These are phyloP conservation scores for Halocynthia roretzi DNA, from an alignment of 23 tunicate species.

Conservation along the genomic window DNA sequence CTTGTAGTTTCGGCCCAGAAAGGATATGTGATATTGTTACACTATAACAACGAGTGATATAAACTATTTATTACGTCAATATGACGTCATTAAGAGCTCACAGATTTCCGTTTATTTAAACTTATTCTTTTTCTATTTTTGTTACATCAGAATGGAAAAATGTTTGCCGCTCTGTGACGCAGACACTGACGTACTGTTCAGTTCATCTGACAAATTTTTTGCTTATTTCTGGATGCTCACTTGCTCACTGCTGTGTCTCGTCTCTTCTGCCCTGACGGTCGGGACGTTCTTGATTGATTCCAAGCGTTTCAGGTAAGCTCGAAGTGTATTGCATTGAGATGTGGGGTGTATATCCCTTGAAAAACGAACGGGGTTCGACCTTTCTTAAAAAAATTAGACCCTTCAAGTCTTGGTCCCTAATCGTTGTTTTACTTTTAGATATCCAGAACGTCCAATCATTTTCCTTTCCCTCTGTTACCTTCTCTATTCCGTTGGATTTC, in stretches of 20 bases:
- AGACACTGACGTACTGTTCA: slow-evolving; percentile 57
- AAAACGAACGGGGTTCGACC: no score
- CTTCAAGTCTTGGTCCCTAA: no score
- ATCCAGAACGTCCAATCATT: slow-evolving; percentile 76
- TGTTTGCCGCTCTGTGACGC: slow-evolving; percentile 63
- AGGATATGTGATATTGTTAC: neutral
- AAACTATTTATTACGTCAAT: neutral
- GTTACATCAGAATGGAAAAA: slow-evolving; percentile 15
- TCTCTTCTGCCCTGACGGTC: slow-evolving; percentile 55
- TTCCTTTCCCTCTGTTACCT: slow-evolving; percentile 62
- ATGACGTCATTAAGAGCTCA: neutral
- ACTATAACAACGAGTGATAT: neutral
- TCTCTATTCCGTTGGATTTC: slow-evolving; percentile 52
- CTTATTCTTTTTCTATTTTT: neutral
- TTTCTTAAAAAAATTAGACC: no score
- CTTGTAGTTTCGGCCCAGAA: no score
- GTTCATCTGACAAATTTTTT: slow-evolving; percentile 34
- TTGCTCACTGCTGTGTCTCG: slow-evolving; percentile 41
- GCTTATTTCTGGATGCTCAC: slow-evolving; percentile 33
- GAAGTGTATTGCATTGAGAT: no score
- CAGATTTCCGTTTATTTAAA: neutral
- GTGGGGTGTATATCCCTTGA: no score
- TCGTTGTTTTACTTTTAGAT: slow-evolving; percentile 24
- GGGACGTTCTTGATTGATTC: slow-evolving; percentile 63
- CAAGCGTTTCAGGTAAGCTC: slow-evolving; percentile 54